Conservation (phyloP, 2,888 invertebrate species). For the Yponomeuta sedellus region DNA sequence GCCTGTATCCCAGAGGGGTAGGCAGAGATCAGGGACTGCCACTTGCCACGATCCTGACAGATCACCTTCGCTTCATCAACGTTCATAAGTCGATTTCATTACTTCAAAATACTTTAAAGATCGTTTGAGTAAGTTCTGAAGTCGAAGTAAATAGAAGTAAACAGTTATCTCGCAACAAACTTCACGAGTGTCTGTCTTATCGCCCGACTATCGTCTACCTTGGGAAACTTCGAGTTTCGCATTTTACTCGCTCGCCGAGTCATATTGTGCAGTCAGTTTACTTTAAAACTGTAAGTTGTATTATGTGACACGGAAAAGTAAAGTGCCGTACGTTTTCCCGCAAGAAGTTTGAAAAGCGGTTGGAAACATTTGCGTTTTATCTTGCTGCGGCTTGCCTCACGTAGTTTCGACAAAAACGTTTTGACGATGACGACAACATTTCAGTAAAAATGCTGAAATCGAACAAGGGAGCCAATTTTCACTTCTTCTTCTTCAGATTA, state of each 20-base stretch:
- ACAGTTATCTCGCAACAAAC: not conserved
- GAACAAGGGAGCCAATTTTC: too few species aligned
- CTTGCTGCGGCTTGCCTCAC: too few species aligned
- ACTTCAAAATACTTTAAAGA: not conserved
- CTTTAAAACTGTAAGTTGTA: constrained; percentile 55
- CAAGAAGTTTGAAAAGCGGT: not conserved
- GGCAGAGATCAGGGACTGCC: too few species aligned
- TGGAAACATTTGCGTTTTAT: not conserved
- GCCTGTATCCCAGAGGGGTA: too few species aligned
- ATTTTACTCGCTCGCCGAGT: constrained; percentile 25
- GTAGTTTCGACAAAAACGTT: too few species aligned
- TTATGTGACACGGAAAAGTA: constrained; percentile 17
- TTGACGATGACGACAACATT: too few species aligned
- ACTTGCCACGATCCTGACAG: too few species aligned
- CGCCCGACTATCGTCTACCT: not conserved
- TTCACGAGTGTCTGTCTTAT: constrained; percentile 1
- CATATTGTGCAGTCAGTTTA: constrained; percentile 56
- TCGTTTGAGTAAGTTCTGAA: not conserved
- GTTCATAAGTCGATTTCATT: too few species aligned
- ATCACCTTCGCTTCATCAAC: too few species aligned
- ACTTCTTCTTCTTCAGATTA: too few species aligned
- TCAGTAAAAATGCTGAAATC: too few species aligned
- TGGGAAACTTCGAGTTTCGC: constrained; percentile 37
- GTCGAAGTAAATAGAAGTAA: constrained; percentile 1
- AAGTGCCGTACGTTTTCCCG: not conserved